A percentile compares a stretch with the other conserved stretches of the same genome.
These are phyloP conservation scores for Aporrectodea caliginosa DNA, from an alignment of 1,140 invertebrate species.

Conservation along the genomic window DNA sequence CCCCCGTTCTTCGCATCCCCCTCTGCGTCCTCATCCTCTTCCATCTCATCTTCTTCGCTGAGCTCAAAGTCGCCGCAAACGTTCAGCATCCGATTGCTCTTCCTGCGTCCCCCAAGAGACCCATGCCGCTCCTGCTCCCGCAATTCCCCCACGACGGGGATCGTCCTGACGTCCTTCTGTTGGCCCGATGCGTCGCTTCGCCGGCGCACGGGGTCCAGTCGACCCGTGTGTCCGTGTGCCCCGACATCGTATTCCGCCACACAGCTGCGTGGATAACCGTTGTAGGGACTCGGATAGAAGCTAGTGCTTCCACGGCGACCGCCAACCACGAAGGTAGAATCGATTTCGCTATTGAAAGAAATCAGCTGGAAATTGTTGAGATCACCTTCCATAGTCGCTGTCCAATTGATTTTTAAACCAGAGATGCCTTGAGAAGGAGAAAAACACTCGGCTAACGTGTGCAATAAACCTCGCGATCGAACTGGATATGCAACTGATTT, in stretches of 20 bases:
- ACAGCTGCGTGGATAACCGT: background rate
- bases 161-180: background rate
- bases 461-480: too few species aligned
- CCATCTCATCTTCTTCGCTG: background rate
- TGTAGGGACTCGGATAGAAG: background rate
- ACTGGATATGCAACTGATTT: too few species aligned
- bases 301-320: background rate
- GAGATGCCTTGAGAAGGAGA: too few species aligned
- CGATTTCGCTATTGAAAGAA: background rate
- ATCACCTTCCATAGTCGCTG: background rate
- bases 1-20: background rate
- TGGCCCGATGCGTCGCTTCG: background rate
- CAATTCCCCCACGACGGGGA: background rate
- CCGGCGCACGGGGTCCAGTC: background rate
- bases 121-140: background rate
- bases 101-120: background rate
- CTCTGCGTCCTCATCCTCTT: background rate
- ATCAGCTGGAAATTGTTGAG: background rate
- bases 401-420: too few species aligned
- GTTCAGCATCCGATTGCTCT: background rate
- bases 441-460: too few species aligned
- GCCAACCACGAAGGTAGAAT: background rate
- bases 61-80: too few species aligned
- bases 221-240: background rate
- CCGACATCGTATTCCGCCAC: background rate